Evolutionary conservation across 92 coral and sea anemone genomes (phyloP).

Genomic region (Diadumene lineata): DNA sequence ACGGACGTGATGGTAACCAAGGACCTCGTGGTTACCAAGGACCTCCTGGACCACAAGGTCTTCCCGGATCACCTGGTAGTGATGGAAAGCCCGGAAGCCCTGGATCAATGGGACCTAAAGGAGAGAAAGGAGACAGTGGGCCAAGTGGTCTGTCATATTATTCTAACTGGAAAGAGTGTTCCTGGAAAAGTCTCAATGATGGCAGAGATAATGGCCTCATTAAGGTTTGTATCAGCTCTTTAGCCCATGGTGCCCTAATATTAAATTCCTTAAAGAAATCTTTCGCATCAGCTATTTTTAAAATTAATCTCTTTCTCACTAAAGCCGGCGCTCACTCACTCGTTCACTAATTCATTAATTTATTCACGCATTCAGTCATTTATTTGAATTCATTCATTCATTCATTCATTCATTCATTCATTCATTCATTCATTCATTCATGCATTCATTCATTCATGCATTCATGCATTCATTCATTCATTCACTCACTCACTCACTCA

Average conservation of each 20-base stretch:
- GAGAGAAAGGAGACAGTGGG: constrained; percentile 33
- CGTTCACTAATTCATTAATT: too few species aligned
- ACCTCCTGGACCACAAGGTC: constrained; percentile 35
- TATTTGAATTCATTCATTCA: too few species aligned
- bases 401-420: background rate
- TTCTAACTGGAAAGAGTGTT: constrained; percentile 57
- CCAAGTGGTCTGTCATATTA: constrained; percentile 13
- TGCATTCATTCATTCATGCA: background rate
- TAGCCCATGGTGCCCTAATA: background rate
- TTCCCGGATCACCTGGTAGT: constrained; percentile 25
- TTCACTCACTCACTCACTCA: too few species aligned
- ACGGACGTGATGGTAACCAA: constrained; percentile 46
- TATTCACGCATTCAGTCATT: too few species aligned
- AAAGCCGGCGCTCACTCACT: too few species aligned
- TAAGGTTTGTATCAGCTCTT: background rate
- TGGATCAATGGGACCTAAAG: constrained; percentile 40
- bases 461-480: too few species aligned
- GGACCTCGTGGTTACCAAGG: constrained; percentile 42
- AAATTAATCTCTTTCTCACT: too few species aligned
- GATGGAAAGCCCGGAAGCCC: constrained; percentile 27
- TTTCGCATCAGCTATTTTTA: background rate
- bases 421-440: background rate
- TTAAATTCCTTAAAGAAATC: background rate
- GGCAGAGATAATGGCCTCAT: constrained; percentile 15
- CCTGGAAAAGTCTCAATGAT: constrained; percentile 26